phyloP scores from a whole-genome alignment of 2,113 vertebrate genomes.

The Ranitomeya imitator region DNA sequence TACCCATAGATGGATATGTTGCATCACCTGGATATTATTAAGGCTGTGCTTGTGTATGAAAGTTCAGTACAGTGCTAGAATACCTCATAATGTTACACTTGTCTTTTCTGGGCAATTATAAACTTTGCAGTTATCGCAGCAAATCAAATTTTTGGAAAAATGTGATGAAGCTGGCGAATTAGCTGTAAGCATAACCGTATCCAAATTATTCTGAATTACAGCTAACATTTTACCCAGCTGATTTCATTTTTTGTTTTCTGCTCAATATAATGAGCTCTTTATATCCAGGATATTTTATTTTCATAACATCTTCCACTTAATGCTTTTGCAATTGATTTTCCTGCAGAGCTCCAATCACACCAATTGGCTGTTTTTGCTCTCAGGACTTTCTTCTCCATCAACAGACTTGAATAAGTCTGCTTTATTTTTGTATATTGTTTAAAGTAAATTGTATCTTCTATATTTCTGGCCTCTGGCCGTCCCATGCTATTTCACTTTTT shows the following conservation, averaged over 20 bases:
- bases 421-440: slow-evolving; percentile 24
- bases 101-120: too few relatives aligned
- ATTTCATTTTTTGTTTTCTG: neutral
- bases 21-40: too few relatives aligned
- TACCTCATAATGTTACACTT: too few relatives aligned
- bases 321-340: slow-evolving; percentile 3
- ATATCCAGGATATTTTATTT: slow-evolving; percentile 27
- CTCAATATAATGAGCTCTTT: neutral
- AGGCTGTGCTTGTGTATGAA: too few relatives aligned
- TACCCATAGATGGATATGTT: too few relatives aligned
- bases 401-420: slow-evolving; percentile 12
- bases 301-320: neutral
- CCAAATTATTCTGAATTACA: neutral
- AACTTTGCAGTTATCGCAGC: too few relatives aligned
- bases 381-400: neutral
- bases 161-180: too few relatives aligned
- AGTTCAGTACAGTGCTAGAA: too few relatives aligned
- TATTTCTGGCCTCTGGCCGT: neutral
- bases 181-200: too few relatives aligned
- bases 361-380: neutral
- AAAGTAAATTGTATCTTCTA: neutral
- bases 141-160: too few relatives aligned
- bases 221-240: neutral
- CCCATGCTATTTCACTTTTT: neutral
- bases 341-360: neutral